Conservation (phyloP, 2,888 invertebrate genomes). For the Lycaena phlaeas region DNA sequence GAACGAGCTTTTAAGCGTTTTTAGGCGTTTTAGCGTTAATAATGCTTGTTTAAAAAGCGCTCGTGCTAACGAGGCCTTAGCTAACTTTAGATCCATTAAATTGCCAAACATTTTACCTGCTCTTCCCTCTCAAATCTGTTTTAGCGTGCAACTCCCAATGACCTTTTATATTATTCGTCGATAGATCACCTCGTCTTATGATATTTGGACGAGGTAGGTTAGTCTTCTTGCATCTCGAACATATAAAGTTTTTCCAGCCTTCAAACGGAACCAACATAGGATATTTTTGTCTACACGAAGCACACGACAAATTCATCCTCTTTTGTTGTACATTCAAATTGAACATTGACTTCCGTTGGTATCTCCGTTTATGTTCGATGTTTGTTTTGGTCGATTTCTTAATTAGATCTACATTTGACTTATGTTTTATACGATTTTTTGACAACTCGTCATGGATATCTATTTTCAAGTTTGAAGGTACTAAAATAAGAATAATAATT, state of each 20-base stretch:
- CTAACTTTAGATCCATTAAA: too few relatives aligned
- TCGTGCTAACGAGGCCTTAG: too few relatives aligned
- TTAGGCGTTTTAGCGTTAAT: too few relatives aligned
- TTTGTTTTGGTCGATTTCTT: slow-evolving; percentile 15
- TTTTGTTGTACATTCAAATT: slow-evolving; percentile 18
- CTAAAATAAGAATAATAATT: too few relatives aligned
- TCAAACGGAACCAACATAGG: slow-evolving; percentile 29
- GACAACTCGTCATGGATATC: too few relatives aligned
- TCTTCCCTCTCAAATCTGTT: slow-evolving; percentile 24
- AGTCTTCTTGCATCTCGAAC: slow-evolving; percentile 39
- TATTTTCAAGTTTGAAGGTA: slow-evolving; percentile 18
- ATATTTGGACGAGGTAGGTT: slow-evolving; percentile 15
- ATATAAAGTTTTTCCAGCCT: slow-evolving; percentile 28
- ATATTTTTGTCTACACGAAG: slow-evolving; percentile 25
- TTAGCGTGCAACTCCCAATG: slow-evolving; percentile 26
- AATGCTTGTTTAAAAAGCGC: too few relatives aligned
- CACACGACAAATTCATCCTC: slow-evolving; percentile 25
- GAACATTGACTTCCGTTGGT: slow-evolving; percentile 13
- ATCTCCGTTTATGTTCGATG: slow-evolving; percentile 15
- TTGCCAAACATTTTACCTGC: slow-evolving; percentile 23
- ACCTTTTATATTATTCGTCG: slow-evolving; percentile 21
- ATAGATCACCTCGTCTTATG: slow-evolving; percentile 26
- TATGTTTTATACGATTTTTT: slow-evolving; percentile 9
- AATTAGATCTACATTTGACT: slow-evolving; percentile 11
- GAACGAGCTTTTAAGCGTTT: too few relatives aligned